A percentile compares a stretch with the other conserved stretches of the same genome.
These are phyloP conservation scores for Periophthalmus modestus DNA, from an alignment of 2,113 vertebrate genomes.

Conservation along the genomic window DNA sequence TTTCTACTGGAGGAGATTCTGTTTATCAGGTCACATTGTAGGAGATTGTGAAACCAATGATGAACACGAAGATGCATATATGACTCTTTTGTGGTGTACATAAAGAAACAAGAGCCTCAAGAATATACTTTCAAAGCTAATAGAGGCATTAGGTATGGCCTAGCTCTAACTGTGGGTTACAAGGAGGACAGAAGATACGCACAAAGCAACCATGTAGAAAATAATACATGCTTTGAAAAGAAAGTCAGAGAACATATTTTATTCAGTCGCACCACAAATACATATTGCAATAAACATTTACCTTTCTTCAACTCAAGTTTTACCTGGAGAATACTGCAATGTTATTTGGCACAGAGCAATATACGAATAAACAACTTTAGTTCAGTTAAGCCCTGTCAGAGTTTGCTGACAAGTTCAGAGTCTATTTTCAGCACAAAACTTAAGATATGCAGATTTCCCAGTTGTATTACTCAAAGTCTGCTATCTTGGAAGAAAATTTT, in stretches of 20 bases:
- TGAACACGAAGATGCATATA: background rate
- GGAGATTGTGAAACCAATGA: background rate
- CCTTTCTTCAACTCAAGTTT: background rate
- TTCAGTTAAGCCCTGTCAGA: conserved; percentile 49
- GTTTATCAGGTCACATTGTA: conserved; percentile 4
- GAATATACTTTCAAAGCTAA: no score
- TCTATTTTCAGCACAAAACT: conserved; percentile 42
- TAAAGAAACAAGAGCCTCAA: background rate
- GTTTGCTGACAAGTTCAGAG: conserved; percentile 46
- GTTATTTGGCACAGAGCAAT: background rate
- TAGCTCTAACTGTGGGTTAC: no score
- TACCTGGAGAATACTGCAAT: background rate
- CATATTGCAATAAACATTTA: background rate
- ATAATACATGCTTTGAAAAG: no score
- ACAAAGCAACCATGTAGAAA: no score
- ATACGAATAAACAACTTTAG: conserved; percentile 41
- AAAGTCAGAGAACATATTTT: no score
- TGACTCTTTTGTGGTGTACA: background rate
- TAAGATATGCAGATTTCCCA: conserved; percentile 41
- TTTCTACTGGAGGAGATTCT: conserved; percentile 30
- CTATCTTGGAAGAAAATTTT: conserved; percentile 13
- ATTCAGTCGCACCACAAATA: background rate
- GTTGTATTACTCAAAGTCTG: conserved; percentile 31
- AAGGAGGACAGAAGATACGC: no score
- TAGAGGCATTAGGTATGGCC: no score